phyloP scores from a whole-genome alignment of 2,888 invertebrate genomes.

The Furcula furcula region DNA sequence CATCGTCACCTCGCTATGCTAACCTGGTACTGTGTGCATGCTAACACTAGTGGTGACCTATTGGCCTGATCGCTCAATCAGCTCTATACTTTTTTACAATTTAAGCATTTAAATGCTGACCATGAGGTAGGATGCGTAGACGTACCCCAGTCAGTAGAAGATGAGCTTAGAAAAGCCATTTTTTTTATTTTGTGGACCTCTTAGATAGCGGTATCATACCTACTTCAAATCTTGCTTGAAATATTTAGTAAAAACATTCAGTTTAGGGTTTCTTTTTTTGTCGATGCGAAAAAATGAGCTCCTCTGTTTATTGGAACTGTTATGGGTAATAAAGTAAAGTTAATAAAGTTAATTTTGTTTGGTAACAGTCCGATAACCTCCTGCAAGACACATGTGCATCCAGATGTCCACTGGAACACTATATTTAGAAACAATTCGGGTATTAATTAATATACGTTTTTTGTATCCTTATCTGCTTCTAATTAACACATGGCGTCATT shows the following conservation, averaged over 20 bases:
- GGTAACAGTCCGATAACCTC: conserved; percentile 1
- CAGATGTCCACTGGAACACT: conserved; percentile 14
- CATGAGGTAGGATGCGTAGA: too few species aligned
- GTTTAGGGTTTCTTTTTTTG: too few species aligned
- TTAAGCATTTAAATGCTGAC: conserved; percentile 21
- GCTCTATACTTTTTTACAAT: conserved; percentile 22
- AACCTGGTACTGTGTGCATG: conserved; percentile 23
- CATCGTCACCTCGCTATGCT: conserved; percentile 8
- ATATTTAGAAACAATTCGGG: conserved; percentile 13
- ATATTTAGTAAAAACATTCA: too few species aligned
- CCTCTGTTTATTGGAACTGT: too few species aligned
- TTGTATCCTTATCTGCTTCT: not conserved
- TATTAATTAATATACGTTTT: not conserved
- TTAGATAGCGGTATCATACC: too few species aligned
- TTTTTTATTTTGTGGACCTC: too few species aligned
- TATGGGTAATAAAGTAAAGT: not conserved
- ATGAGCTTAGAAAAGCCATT: too few species aligned
- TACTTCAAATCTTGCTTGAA: too few species aligned
- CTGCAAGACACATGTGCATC: conserved; percentile 12
- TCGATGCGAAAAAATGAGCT: not conserved
- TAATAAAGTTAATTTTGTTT: conserved; percentile 10
- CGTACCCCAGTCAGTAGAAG: too few species aligned
- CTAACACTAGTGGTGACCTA: conserved; percentile 40
- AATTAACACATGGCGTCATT: conserved; percentile 9
- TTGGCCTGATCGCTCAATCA: conserved; percentile 31